A percentile compares a stretch with the other conserved stretches of the same genome.
These are phyloP conservation scores for Eristalinus sepulchralis DNA, from an alignment of 2,888 invertebrate genomes.

Conservation along the genomic window DNA sequence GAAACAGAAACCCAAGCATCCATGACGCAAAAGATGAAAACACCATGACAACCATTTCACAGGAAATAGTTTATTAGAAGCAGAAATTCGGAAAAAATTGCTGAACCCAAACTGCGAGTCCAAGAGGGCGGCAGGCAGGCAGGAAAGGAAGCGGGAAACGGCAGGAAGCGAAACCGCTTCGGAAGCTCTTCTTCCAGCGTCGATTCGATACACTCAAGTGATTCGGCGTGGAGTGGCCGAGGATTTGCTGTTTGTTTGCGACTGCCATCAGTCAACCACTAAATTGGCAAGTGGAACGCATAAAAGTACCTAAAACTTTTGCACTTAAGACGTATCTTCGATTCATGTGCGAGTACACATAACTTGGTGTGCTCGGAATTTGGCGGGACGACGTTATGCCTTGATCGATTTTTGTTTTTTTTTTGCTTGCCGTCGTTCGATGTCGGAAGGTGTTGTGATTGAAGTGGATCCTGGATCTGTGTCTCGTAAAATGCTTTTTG, in stretches of 20 bases:
- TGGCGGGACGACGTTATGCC: not conserved
- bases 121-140: not conserved
- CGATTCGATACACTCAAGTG: not conserved
- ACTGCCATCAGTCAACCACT: constrained; percentile 28
- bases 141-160: too few species aligned
- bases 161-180: too few species aligned
- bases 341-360: not conserved
- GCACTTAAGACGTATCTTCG: not conserved
- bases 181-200: not conserved
- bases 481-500: not conserved
- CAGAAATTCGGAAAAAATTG: constrained; percentile 7
- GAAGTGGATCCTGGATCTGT: not conserved
- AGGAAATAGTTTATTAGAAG: constrained; percentile 40
- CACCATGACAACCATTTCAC: constrained; percentile 33
- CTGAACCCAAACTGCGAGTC: not conserved
- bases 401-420: not conserved
- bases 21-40: constrained; percentile 28
- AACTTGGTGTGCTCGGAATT: not conserved
- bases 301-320: constrained; percentile 1
- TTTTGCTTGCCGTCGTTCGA: not conserved
- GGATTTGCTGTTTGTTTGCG: not conserved
- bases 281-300: constrained; percentile 18
- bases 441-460: not conserved
- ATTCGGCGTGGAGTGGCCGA: not conserved
- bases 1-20: constrained; percentile 32